Conservation (phyloP, 2,888 invertebrate genomes). For the Trissolcus japonicus region DNA sequence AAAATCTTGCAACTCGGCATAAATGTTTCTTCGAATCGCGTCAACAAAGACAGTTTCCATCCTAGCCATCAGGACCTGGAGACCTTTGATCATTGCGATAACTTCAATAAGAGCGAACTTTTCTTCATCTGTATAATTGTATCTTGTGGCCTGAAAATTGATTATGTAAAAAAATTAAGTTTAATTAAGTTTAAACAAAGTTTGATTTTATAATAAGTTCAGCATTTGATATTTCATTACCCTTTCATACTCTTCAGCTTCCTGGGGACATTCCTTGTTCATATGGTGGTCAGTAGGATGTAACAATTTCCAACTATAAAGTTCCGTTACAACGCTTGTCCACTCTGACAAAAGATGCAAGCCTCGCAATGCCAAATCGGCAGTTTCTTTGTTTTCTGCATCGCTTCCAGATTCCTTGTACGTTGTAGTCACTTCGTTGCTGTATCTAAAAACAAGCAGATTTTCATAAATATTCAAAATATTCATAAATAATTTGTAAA, state of each 20-base stretch:
- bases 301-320: constrained; percentile 98
- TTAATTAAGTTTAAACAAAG: background rate
- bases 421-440: constrained; percentile 88
- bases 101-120: constrained; percentile 98
- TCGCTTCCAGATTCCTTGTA: constrained; percentile 96
- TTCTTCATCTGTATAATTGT: constrained; percentile 98
- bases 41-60: constrained; percentile 98
- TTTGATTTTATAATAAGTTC: background rate
- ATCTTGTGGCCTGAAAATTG: constrained; percentile 87
- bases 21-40: constrained; percentile 93
- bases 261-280: constrained; percentile 94
- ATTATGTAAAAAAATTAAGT: background rate
- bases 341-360: constrained; percentile 95
- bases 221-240: constrained; percentile 74
- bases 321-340: constrained; percentile 97
- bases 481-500: no score
- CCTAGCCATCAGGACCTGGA: constrained; percentile 96
- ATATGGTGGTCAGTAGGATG: constrained; percentile 98
- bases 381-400: constrained; percentile 92
- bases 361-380: constrained; percentile 93
- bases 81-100: constrained; percentile 98
- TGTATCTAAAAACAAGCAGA: constrained; percentile 63
- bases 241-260: constrained; percentile 98
- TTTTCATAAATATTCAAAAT: no score
- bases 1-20: constrained; percentile 97